These are phyloP conservation scores for Oreochromis spilurus DNA, from an alignment of 2,113 vertebrate species.

Conservation along the genomic window DNA sequence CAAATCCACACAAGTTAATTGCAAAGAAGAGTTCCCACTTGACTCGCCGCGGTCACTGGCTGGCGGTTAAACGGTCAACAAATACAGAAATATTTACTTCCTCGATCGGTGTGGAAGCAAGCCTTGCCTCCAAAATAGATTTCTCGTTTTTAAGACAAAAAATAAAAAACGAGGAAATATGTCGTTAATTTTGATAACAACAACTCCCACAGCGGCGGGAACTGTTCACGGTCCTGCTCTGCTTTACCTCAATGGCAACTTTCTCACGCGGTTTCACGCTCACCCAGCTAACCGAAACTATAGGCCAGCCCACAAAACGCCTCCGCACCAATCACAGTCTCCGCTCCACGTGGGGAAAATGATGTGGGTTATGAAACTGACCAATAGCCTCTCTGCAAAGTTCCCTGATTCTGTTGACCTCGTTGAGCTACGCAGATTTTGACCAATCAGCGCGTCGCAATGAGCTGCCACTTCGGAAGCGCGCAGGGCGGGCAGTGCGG, in stretches of 20 bases:
- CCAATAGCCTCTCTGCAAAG: constrained; percentile 33
- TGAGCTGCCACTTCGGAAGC: constrained; percentile 69
- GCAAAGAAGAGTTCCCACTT: constrained; percentile 60
- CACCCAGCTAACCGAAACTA: constrained; percentile 49
- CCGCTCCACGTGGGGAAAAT: constrained; percentile 63
- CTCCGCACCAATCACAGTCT: constrained; percentile 22
- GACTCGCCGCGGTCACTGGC: constrained; percentile 42
- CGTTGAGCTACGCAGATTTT: constrained; percentile 30
- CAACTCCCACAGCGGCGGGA: constrained; percentile 29
- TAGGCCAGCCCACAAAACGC: constrained; percentile 30
- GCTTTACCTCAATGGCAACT: constrained; percentile 69
- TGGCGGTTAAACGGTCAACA: constrained; percentile 27
- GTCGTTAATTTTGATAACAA: constrained; percentile 49
- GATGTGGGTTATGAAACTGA: neutral
- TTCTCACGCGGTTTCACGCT: constrained; percentile 76
- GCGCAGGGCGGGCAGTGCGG: constrained; percentile 54
- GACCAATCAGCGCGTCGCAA: constrained; percentile 32
- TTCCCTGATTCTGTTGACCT: constrained; percentile 37
- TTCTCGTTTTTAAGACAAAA: neutral
- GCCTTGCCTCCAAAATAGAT: constrained; percentile 1
- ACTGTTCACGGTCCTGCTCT: constrained; percentile 11
- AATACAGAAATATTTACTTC: constrained; percentile 38
- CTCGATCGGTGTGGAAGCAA: neutral
- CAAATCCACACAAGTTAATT: constrained; percentile 63
- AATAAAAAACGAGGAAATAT: neutral